Conservation (phyloP, 2,797 vertebrate genomes). For the Molossus molossus region DNA sequence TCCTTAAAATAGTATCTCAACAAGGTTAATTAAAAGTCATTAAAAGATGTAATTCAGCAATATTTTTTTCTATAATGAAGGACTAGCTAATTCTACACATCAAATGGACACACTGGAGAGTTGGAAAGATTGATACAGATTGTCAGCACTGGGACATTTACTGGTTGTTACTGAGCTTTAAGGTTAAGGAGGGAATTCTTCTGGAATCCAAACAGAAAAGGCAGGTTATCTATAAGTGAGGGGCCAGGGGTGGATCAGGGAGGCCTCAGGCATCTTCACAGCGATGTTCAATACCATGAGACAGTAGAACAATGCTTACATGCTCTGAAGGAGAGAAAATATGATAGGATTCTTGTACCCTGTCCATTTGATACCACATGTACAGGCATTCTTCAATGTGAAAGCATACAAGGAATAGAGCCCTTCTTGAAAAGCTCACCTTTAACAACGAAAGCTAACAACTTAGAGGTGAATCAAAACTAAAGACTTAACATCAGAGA, state of each 20-base stretch:
- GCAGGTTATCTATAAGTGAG: not conserved
- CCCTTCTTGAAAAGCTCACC: not conserved
- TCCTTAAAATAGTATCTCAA: not conserved
- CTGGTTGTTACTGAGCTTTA: not conserved
- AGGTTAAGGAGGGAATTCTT: not conserved
- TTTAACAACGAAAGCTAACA: conserved; percentile 19
- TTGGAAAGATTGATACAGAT: not conserved
- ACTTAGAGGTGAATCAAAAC: not conserved
- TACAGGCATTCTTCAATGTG: not conserved
- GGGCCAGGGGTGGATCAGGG: no score
- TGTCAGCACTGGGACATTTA: not conserved
- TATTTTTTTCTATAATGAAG: not conserved
- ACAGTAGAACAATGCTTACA: not conserved
- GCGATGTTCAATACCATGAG: not conserved
- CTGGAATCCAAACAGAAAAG: not conserved
- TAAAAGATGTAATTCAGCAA: not conserved
- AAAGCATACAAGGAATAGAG: not conserved
- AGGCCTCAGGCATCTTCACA: not conserved
- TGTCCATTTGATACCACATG: not conserved
- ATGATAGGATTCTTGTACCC: not conserved
- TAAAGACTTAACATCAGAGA: not conserved
- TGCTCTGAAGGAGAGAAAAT: not conserved
- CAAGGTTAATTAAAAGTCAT: not conserved
- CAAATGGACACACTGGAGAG: not conserved
- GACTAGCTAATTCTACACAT: not conserved